phyloP scores from a whole-genome alignment of 2,888 invertebrate genomes.

The Tipula lateralis region DNA sequence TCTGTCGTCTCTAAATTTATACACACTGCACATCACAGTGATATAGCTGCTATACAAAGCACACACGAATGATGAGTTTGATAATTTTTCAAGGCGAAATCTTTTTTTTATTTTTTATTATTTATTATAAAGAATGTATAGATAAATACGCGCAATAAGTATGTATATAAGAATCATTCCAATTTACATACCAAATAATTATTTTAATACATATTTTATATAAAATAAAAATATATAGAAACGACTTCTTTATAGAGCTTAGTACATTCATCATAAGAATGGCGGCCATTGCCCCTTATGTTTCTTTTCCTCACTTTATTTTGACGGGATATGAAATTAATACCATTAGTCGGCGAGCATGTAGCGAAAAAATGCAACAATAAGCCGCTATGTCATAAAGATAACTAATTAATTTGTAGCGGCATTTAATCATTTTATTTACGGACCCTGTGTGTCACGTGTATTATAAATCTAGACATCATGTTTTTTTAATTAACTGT shows the following conservation, averaged over 20 bases:
- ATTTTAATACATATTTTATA: neutral
- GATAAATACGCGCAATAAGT: neutral
- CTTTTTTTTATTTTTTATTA: neutral
- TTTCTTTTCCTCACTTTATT: no score
- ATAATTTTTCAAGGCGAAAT: neutral
- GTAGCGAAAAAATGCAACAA: no score
- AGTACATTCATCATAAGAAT: neutral
- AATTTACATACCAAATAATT: neutral
- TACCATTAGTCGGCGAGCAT: no score
- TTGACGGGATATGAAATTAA: no score
- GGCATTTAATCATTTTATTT: no score
- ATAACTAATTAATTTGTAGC: no score
- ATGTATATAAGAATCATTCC: neutral
- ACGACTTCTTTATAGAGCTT: neutral
- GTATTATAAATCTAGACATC: no score
- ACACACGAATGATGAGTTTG: neutral
- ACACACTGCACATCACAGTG: neutral
- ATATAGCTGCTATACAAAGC: neutral
- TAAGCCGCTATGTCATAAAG: no score
- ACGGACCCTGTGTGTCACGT: no score
- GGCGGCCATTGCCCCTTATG: neutral
- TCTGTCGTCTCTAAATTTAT: slow-evolving; percentile 1
- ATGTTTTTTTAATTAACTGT: no score
- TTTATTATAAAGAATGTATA: neutral
- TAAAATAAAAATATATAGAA: neutral